A percentile compares a stretch with the other conserved stretches of the same genome.
These are phyloP conservation scores for Calliphora vicina DNA, from an alignment of 1,140 invertebrate species.

Conservation along the genomic window DNA sequence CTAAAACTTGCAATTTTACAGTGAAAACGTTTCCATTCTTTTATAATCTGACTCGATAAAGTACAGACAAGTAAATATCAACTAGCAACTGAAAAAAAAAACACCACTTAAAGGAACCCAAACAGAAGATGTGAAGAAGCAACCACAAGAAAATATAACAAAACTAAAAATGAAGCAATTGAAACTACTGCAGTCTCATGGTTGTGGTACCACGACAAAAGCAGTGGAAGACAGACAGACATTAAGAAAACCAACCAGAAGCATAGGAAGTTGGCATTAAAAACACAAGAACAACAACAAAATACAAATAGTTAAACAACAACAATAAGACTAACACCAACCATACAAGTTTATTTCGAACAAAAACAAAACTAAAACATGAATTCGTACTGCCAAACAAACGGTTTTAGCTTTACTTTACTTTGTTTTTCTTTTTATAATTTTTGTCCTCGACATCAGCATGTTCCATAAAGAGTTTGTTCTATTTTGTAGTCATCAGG, in stretches of 20 bases:
- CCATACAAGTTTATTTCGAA: background rate
- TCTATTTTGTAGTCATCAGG: background rate
- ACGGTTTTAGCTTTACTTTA: background rate
- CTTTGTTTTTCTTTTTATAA: no score
- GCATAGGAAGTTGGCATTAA: background rate
- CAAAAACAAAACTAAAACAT: background rate
- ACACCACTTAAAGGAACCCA: background rate
- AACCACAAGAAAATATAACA: background rate
- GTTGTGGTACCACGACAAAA: background rate
- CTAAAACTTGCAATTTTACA: no score
- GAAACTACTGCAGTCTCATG: background rate
- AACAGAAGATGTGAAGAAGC: background rate
- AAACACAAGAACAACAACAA: background rate
- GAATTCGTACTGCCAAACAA: background rate
- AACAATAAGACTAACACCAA: background rate
- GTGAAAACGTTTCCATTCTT: no score
- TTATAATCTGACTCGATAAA: no score
- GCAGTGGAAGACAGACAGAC: background rate
- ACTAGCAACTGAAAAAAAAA: background rate
- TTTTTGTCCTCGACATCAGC: no score
- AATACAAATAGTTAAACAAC: background rate
- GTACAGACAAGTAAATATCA: background rate
- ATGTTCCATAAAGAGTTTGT: background rate
- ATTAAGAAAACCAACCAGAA: background rate
- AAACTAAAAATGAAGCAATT: background rate